Base-by-base conservation (phyloP, 2,797 vertebrate genomes). In the Sebastes wilsoni region DNA sequence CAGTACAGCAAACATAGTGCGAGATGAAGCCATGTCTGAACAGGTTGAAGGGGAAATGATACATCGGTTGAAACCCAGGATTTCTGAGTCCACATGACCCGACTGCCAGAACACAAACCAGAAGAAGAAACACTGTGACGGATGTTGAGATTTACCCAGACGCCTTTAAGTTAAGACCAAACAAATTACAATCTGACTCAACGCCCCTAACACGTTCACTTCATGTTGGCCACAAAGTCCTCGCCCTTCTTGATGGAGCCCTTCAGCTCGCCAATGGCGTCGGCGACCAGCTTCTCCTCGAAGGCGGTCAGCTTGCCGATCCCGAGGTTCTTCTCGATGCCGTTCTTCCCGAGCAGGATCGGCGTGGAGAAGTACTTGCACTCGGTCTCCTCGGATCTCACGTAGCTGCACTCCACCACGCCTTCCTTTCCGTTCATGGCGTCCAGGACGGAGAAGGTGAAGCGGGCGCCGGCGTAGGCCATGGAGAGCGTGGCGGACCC, bases 241-340 rank as follows among this genome's bases (percentile, higher is more conserved):
- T 99, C 98, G 66, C 99, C 98, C 90, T 99, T 99, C 96, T 98
- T 99, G 95, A 99, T 98, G 54, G 98, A 99, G 52, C 85, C 95
- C 88, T 99, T 98, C 83, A 99, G 96, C 93, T 99, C 99, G 2
- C 85, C 66, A 11, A 97, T 89, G 64, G 98, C 97, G 0, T 97
- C 97, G 0, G 95, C 94, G 18, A 99, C 94, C 95, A 99, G 96
- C 94, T 98, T 97, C 96, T 99, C 97, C 91, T 99, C 98, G 6
- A 97, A 99, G 28, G 97, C 93, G 2, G 97, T 89, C 84, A 99
- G 80, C 87, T 97, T 98, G 85, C 98, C 98, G 11, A 99, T 94
- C n/a, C 99, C 98, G 1, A 99, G 96, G 88, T 99, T 99, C 96
- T 99, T 99, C 95, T 99, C 98, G 54, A 99, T 96, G 83, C 98